Evolutionary conservation across 1,140 invertebrate species (phyloP).

Genomic region (Panonychus citri): DNA sequence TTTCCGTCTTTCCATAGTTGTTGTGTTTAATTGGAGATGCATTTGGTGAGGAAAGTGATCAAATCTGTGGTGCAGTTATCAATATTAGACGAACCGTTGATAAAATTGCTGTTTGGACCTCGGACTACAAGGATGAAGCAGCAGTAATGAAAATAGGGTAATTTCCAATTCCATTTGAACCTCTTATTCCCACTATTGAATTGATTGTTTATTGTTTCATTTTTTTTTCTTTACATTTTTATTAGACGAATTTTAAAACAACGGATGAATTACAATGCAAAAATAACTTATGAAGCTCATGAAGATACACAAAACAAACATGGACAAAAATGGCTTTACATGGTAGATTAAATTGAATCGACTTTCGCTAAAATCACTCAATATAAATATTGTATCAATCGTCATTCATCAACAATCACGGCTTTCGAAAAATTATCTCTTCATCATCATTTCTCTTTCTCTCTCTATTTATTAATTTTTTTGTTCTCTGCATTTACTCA

Average conservation of each 20-base stretch:
- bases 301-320: neutral
- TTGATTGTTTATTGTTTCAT: no score
- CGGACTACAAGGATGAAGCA: constrained; percentile 1
- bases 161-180: neutral
- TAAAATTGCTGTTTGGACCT: constrained; percentile 10
- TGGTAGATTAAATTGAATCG: neutral
- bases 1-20: neutral
- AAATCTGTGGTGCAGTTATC: constrained; percentile 11
- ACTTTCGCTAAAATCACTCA: neutral
- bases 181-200: neutral
- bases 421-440: neutral
- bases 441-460: neutral
- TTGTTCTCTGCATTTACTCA: neutral
- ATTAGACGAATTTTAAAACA: constrained; percentile 5
- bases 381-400: neutral
- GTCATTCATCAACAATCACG: neutral
- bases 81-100: constrained; percentile 3
- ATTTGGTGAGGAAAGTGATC: constrained; percentile 9
- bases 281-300: constrained; percentile 6
- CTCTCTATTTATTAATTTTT: neutral
- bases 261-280: neutral
- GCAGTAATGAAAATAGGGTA: constrained; percentile 9
- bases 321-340: neutral
- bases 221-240: neutral
- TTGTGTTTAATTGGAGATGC: constrained; percentile 11